These are phyloP conservation scores for Eonycteris spelaea DNA, from an alignment of 2,113 vertebrate genomes.

Conservation along the genomic window DNA sequence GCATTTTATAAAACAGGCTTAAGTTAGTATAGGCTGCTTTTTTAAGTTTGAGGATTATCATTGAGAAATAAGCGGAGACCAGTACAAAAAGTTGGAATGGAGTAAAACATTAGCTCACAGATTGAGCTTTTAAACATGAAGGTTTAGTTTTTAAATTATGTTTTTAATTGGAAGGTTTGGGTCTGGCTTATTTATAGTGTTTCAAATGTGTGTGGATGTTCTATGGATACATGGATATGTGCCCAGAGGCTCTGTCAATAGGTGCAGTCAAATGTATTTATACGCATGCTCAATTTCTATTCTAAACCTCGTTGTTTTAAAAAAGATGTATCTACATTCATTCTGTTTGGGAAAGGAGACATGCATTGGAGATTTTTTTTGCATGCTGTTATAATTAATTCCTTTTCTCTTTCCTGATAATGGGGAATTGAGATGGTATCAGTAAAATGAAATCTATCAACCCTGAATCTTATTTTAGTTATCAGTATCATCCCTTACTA, in stretches of 20 bases:
- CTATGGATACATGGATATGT: not conserved
- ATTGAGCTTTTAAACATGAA: not conserved
- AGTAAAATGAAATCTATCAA: conserved; percentile 11
- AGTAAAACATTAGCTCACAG: not conserved
- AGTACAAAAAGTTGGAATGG: not conserved
- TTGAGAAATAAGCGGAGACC: not conserved
- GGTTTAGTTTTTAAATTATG: not conserved
- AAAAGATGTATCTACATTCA: not conserved
- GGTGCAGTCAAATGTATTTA: not conserved
- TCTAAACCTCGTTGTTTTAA: conserved; percentile 15
- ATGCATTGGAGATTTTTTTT: not conserved
- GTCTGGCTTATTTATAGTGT: conserved; percentile 27
- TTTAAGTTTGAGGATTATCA: not conserved
- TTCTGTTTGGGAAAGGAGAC: not conserved
- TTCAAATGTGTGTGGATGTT: conserved; percentile 28
- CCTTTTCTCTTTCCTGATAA: not conserved
- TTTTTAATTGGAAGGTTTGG: not conserved
- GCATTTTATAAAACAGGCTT: not conserved
- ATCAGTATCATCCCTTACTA: not conserved
- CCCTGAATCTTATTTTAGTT: not conserved
- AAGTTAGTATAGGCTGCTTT: not conserved
- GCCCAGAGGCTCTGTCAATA: conserved; percentile 17
- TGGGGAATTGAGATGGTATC: not conserved
- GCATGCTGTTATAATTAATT: not conserved
- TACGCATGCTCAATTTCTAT: not conserved